phyloP scores from a whole-genome alignment of 2,888 invertebrate species.

The Cenopis cana region DNA sequence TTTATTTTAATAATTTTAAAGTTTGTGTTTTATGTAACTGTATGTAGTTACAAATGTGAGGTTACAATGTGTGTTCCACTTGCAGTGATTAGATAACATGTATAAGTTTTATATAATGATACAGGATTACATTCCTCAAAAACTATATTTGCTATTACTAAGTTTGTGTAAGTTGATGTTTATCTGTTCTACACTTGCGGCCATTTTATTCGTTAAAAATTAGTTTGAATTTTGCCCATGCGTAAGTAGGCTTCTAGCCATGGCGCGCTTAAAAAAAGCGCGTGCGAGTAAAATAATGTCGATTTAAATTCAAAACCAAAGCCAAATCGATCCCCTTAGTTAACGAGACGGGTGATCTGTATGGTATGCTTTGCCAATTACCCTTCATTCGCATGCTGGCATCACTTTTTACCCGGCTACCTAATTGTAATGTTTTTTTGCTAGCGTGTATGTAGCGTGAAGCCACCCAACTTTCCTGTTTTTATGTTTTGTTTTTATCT shows the following conservation, averaged over 20 bases:
- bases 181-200: too few species aligned
- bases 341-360: slow-evolving; percentile 26
- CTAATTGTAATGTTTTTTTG: background rate
- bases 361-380: slow-evolving; percentile 30
- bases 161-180: too few species aligned
- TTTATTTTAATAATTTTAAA: too few species aligned
- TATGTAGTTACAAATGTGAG: too few species aligned
- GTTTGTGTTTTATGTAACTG: too few species aligned
- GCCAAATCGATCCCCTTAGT: background rate
- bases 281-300: background rate
- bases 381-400: slow-evolving; percentile 12
- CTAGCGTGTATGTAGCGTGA: background rate
- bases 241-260: background rate
- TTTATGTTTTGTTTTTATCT: background rate
- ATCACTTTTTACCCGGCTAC: background rate
- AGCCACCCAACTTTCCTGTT: background rate
- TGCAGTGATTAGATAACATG: too few species aligned
- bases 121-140: too few species aligned
- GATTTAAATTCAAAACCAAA: slow-evolving; percentile 1
- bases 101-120: too few species aligned
- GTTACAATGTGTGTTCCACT: too few species aligned
- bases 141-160: too few species aligned
- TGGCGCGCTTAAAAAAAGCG: background rate
- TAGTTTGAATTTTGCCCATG: too few species aligned
- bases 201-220: too few species aligned